phyloP scores from a whole-genome alignment of 2,888 invertebrate species.

The Lymantria monacha region DNA sequence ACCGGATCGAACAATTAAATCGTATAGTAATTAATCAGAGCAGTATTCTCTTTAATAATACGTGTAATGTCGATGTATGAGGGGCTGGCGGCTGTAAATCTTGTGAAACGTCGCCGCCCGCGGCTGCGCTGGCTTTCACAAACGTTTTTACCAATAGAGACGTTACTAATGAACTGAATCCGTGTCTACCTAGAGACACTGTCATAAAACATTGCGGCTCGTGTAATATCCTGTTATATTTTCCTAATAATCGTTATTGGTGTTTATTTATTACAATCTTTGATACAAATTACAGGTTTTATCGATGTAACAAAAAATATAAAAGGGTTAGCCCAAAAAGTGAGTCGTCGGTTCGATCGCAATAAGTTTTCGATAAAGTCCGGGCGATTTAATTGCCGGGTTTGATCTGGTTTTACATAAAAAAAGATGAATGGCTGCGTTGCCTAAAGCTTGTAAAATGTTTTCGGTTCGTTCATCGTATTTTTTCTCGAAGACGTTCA shows the following conservation, averaged over 20 bases:
- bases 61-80: slow-evolving; percentile 70
- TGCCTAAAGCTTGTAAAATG: slow-evolving; percentile 72
- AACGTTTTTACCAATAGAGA: slow-evolving; percentile 75
- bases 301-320: slow-evolving; percentile 75
- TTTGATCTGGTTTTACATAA: slow-evolving; percentile 81
- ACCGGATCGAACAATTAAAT: slow-evolving; percentile 69
- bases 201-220: slow-evolving; percentile 64
- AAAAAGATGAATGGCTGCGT: slow-evolving; percentile 77
- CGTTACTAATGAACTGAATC: slow-evolving; percentile 71
- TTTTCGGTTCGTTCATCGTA: slow-evolving; percentile 65
- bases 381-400: slow-evolving; percentile 81
- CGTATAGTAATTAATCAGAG: slow-evolving; percentile 72
- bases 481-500: slow-evolving; percentile 64
- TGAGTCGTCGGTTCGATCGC: slow-evolving; percentile 80
- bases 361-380: slow-evolving; percentile 82
- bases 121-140: slow-evolving; percentile 72
- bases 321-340: slow-evolving; percentile 81
- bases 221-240: slow-evolving; percentile 80
- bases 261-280: slow-evolving; percentile 81
- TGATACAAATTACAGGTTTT: slow-evolving; percentile 79
- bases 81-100: slow-evolving; percentile 71
- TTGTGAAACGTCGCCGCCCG: slow-evolving; percentile 60
- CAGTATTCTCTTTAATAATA: slow-evolving; percentile 73
- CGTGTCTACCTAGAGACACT: slow-evolving; percentile 61
- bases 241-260: slow-evolving; percentile 81